Evolutionary conservation across 2,113 vertebrate species (phyloP).

Genomic region (Limanda limanda): DNA sequence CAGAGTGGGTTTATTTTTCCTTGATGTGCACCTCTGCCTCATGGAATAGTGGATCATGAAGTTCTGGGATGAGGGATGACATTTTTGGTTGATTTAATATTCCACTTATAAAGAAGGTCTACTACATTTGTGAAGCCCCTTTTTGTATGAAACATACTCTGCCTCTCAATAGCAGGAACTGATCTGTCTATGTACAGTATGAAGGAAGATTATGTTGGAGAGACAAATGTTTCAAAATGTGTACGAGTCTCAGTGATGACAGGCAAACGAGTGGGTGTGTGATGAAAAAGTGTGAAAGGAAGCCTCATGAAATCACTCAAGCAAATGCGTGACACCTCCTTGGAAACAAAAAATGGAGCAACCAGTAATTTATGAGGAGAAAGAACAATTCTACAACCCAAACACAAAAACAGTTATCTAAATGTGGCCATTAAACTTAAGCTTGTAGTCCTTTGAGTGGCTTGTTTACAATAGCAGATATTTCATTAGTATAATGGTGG

Average conservation of each 20-base stretch:
- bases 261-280: background rate
- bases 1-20: constrained; percentile 3
- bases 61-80: background rate
- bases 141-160: constrained; percentile 6
- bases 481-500: no score
- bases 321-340: background rate
- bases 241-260: background rate
- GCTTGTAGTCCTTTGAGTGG: no score
- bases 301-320: background rate
- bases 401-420: background rate
- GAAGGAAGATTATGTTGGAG: background rate
- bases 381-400: background rate
- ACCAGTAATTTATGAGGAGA: background rate
- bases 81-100: constrained; percentile 1
- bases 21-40: background rate
- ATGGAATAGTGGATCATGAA: constrained; percentile 2
- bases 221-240: background rate
- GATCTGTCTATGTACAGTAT: background rate
- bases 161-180: background rate
- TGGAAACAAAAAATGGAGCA: background rate
- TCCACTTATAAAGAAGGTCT: background rate
- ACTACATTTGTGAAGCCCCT: background rate
- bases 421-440: no score
- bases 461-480: no score
- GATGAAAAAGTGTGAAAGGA: background rate